Evolutionary conservation across 2,113 vertebrate genomes (phyloP), one percentile per base, ranked within the genome.

Genomic region (Phylloscopus whistleri): DNA sequence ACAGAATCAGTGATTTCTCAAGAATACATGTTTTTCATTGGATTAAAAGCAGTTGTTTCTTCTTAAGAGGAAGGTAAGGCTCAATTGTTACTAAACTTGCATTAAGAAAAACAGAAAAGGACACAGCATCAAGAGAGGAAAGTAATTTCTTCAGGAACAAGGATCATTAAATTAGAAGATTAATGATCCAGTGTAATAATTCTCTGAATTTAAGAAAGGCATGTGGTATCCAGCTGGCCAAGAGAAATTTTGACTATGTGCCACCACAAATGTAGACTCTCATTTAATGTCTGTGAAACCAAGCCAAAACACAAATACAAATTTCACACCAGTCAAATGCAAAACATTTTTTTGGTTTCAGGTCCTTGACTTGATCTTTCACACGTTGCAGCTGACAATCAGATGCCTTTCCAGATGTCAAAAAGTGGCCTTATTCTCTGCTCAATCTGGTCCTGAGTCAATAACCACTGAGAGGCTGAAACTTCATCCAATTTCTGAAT

Each of bases 161-260:
- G 53, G 53, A 93, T 22, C 3, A 6, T 68, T 87, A 92, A 93
- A 85, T 93, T 90, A 95, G 72, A 95, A 84, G 64, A 90, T 75
- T 89, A 95, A 96, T 68, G 83, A 90, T 49, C 35, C 60, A 51
- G 33, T 72, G 20, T 69, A 94, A 81, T 78, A 93, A 90, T 69
- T 51, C 59, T 59, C 64, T 70, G 59, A 76, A 81, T 92, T 91
- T 64, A 90, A 88, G 82, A 88, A 70, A 90, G 56, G 68, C 51
- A 78, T 84, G 76, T 56, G n/a, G 24, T 60, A 90, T 72, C 64
- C 83, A 93, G 82, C 82, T 78, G 70, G 92, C 64, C 79, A 93
- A 92, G 69, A 51, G 52, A 1, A 28, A 86, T 88, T 94, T 72
- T 95, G 79, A 93, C 56, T 49, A 55, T 3, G 10, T 90, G 90